phyloP scores from a whole-genome alignment of 2,888 invertebrate species.

The Tachystola acroxantha region DNA sequence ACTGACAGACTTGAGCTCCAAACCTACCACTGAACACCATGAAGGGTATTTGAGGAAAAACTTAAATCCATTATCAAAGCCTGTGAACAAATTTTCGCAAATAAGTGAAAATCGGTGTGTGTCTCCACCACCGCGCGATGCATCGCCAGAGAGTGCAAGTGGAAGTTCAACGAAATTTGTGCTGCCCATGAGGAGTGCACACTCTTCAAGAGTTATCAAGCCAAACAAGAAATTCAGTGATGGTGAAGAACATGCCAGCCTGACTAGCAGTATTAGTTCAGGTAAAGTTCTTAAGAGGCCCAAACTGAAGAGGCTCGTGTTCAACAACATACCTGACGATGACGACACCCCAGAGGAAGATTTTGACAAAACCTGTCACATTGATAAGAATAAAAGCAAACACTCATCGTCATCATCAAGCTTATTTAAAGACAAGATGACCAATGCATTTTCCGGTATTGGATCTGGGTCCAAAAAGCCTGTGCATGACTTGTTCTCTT shows the following conservation, averaged over 20 bases:
- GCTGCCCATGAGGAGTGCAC: slow-evolving; percentile 88
- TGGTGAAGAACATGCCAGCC: slow-evolving; percentile 72
- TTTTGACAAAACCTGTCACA: slow-evolving; percentile 41
- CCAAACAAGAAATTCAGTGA: slow-evolving; percentile 92
- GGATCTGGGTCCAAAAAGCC: slow-evolving; percentile 44
- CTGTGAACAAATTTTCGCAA: slow-evolving; percentile 68
- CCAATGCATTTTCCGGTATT: slow-evolving; percentile 58
- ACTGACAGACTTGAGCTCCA: slow-evolving; percentile 79
- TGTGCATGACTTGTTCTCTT: slow-evolving; percentile 56
- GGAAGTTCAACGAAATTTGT: slow-evolving; percentile 80
- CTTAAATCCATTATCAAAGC: slow-evolving; percentile 65
- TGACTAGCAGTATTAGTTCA: slow-evolving; percentile 37
- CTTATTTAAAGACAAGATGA: slow-evolving; percentile 66
- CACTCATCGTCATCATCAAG: slow-evolving; percentile 45
- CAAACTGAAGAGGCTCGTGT: slow-evolving; percentile 65
- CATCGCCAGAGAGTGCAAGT: slow-evolving; percentile 51
- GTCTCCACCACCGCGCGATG: slow-evolving; percentile 64
- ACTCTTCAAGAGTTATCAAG: slow-evolving; percentile 92
- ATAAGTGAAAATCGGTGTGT: slow-evolving; percentile 64
- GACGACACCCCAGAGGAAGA: slow-evolving; percentile 52
- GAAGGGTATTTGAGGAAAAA: slow-evolving; percentile 68
- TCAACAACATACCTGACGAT: slow-evolving; percentile 59
- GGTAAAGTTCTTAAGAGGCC: slow-evolving; percentile 72
- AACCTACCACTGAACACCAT: slow-evolving; percentile 71
- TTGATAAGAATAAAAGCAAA: slow-evolving; percentile 52